phyloP scores from a whole-genome alignment of 1,140 invertebrate genomes.

The Lucilia sericata region DNA sequence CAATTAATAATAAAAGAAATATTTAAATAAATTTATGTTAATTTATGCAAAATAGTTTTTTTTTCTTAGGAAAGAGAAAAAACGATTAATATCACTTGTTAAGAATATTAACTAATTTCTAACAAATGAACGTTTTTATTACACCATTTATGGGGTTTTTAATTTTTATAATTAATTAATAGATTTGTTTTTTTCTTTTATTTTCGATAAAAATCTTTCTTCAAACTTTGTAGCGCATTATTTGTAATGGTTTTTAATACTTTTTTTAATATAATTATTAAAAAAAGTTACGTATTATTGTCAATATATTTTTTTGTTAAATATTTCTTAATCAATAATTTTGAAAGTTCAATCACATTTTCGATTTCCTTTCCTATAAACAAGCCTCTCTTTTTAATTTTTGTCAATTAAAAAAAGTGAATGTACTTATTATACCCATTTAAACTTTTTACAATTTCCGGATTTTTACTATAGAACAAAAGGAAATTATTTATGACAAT shows the following conservation, averaged over 20 bases:
- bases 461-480: background rate
- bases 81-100: background rate
- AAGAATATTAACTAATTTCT: background rate
- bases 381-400: background rate
- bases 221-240: no score
- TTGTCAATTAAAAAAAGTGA: conserved; percentile 1
- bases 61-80: background rate
- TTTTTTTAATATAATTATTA: no score
- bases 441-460: conserved; percentile 1
- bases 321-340: no score
- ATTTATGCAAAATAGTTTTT: background rate
- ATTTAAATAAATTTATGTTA: background rate
- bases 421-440: background rate
- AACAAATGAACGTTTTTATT: background rate
- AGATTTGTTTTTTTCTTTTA: no score
- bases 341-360: no score
- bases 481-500: background rate
- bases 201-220: no score
- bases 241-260: no score
- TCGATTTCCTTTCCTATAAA: background rate
- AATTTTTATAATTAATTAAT: no score
- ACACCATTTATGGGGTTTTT: no score
- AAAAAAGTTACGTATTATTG: no score
- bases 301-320: no score
- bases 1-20: background rate